These are phyloP conservation scores for Esox masquinongy DNA, from an alignment of 2,797 vertebrate genomes.

Conservation along the genomic window DNA sequence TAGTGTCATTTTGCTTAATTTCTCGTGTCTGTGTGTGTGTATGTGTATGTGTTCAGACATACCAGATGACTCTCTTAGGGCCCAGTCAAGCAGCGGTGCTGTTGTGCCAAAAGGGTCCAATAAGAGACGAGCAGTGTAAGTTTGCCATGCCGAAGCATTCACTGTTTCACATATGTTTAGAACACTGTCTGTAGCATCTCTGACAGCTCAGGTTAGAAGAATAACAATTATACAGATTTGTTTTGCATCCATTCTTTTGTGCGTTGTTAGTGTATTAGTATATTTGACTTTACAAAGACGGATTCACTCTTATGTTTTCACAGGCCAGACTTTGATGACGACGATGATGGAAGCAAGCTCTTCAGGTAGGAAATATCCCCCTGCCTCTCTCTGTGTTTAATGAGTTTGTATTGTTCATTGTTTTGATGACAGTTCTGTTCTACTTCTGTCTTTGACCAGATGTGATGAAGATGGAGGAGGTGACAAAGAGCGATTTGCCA, in stretches of 20 bases:
- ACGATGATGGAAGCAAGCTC: constrained; percentile 80
- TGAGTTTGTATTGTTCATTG: neutral
- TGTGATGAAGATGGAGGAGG: constrained; percentile 89
- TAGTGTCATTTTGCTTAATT: constrained; percentile 7
- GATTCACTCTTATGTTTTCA: constrained; percentile 26
- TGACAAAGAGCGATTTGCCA: constrained; percentile 96
- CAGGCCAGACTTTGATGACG: constrained; percentile 91
- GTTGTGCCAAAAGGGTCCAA: constrained; percentile 79
- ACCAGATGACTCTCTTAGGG: constrained; percentile 83
- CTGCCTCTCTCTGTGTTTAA: neutral
- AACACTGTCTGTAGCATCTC: neutral
- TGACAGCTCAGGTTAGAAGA: neutral
- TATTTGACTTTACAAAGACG: neutral
- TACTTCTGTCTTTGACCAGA: constrained; percentile 62
- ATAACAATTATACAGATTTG: neutral
- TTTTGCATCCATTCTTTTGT: neutral
- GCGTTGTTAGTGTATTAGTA: neutral
- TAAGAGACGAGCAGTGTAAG: constrained; percentile 88
- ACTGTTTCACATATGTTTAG: neutral
- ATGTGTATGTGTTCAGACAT: constrained; percentile 77
- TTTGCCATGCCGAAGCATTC: neutral
- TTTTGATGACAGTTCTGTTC: neutral
- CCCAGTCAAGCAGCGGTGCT: constrained; percentile 72
- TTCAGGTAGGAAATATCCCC: constrained; percentile 61
- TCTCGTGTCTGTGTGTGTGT: constrained; percentile 8